Percentiles rank a stretch among this genome's conserved stretches.
These are phyloP conservation scores for Sphaerodactylus townsendi DNA, from an alignment of 2,113 vertebrate species.

Conservation along the genomic window DNA sequence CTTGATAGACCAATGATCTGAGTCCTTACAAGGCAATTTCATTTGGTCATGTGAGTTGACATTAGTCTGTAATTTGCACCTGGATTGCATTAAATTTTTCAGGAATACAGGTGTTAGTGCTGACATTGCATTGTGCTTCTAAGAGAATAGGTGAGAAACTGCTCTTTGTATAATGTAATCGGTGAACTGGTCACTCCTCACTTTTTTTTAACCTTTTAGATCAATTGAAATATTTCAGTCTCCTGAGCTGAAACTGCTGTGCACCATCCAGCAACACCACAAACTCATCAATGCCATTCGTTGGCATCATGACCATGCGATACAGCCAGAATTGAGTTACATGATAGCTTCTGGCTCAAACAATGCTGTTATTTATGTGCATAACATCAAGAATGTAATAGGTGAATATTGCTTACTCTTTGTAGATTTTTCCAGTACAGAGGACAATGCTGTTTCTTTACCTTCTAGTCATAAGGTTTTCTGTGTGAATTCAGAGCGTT, in stretches of 20 bases:
- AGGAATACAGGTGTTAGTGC: neutral
- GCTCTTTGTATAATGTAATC: neutral
- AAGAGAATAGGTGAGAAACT: neutral
- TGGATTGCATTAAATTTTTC: neutral
- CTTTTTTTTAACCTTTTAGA: constrained; percentile 65
- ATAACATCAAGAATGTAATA: constrained; percentile 80
- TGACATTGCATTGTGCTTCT: neutral
- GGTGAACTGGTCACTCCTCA: neutral
- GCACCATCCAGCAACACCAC: constrained; percentile 94
- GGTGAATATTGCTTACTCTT: constrained; percentile 70
- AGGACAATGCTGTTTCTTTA: neutral
- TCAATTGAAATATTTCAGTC: constrained; percentile 88
- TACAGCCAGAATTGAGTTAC: constrained; percentile 75
- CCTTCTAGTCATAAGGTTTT: neutral
- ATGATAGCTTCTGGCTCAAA: constrained; percentile 92
- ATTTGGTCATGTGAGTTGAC: neutral
- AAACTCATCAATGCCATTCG: constrained; percentile 91
- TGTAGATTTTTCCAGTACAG: neutral
- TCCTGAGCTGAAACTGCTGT: constrained; percentile 83
- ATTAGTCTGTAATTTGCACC: neutral
- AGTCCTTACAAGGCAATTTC: too few relatives aligned
- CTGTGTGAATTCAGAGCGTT: neutral
- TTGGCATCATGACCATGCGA: constrained; percentile 87
- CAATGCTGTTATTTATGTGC: constrained; percentile 89
- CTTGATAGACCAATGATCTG: too few relatives aligned